These are phyloP conservation scores for Coenobita brevimanus DNA, from an alignment of 1,140 invertebrate genomes.

Conservation along the genomic window DNA sequence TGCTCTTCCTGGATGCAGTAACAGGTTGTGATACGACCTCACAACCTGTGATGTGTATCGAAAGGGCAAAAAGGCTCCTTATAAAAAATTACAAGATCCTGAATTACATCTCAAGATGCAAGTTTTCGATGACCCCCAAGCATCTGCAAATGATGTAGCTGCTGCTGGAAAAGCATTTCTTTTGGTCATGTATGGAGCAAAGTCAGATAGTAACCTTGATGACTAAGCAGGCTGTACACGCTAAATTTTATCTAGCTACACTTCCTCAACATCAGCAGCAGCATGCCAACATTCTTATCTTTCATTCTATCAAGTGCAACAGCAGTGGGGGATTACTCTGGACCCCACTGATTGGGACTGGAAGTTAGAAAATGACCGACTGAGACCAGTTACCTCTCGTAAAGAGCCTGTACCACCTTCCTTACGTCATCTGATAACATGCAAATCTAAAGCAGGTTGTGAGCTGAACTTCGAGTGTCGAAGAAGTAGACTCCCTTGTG, in stretches of 20 bases:
- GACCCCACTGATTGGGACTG: constrained; percentile 18
- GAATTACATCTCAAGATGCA: constrained; percentile 3
- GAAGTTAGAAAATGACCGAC: constrained; percentile 17
- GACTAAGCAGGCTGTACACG: neutral
- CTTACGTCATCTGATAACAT: constrained; percentile 11
- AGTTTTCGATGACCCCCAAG: constrained; percentile 29
- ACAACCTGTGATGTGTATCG: constrained; percentile 37
- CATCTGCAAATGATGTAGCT: constrained; percentile 26
- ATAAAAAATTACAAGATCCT: constrained; percentile 36
- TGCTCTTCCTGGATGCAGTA: constrained; percentile 47
- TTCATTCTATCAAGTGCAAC: constrained; percentile 15
- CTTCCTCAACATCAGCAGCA: constrained; percentile 17
- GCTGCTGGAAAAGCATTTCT: constrained; percentile 13
- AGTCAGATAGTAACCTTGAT: neutral
- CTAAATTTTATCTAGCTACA: neutral
- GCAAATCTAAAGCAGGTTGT: neutral
- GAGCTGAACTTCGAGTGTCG: constrained; percentile 4
- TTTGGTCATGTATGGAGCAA: constrained; percentile 14
- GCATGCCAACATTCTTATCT: constrained; percentile 25
- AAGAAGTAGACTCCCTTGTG: constrained; percentile 18
- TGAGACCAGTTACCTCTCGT: constrained; percentile 14
- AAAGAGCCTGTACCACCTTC: constrained; percentile 18
- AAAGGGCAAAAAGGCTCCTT: constrained; percentile 42
- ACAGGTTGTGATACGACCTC: constrained; percentile 45
- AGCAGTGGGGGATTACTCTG: constrained; percentile 14